Conservation (phyloP, 2,113 vertebrate genomes). For the Indicator maculatus region DNA sequence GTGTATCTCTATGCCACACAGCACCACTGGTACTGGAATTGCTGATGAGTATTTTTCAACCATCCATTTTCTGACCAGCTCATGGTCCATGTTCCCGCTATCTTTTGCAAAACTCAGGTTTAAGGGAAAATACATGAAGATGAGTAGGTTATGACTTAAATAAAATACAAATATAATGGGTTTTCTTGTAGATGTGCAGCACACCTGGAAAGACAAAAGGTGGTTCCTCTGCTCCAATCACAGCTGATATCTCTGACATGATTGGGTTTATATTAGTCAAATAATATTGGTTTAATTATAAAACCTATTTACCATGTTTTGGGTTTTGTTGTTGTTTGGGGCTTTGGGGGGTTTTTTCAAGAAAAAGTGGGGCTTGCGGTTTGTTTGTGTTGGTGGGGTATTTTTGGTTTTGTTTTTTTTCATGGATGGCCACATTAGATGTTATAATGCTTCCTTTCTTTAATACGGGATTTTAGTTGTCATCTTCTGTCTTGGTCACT, state of each 20-base stretch:
- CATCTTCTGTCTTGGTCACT: background rate
- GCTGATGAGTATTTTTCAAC: background rate
- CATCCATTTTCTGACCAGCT: background rate
- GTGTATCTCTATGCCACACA: background rate
- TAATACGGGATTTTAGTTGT: background rate
- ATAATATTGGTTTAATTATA: background rate
- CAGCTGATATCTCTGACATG: background rate
- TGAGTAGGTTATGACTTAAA: background rate
- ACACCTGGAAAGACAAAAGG: background rate
- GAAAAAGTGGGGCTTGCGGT: background rate
- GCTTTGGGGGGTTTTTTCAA: too few species aligned
- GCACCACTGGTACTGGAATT: background rate
- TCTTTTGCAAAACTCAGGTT: background rate
- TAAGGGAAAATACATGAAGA: background rate
- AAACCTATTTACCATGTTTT: background rate
- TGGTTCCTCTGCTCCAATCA: background rate
- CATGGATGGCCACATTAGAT: background rate
- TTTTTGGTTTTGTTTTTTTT: background rate
- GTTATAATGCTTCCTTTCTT: background rate
- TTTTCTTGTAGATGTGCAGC: background rate
- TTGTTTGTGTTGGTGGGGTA: background rate
- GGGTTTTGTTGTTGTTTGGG: too few species aligned
- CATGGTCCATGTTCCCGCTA: background rate
- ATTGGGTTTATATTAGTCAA: background rate
- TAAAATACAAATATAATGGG: background rate